phyloP scores from a whole-genome alignment of 1,140 invertebrate genomes.

The Neodiprion pinetum region DNA sequence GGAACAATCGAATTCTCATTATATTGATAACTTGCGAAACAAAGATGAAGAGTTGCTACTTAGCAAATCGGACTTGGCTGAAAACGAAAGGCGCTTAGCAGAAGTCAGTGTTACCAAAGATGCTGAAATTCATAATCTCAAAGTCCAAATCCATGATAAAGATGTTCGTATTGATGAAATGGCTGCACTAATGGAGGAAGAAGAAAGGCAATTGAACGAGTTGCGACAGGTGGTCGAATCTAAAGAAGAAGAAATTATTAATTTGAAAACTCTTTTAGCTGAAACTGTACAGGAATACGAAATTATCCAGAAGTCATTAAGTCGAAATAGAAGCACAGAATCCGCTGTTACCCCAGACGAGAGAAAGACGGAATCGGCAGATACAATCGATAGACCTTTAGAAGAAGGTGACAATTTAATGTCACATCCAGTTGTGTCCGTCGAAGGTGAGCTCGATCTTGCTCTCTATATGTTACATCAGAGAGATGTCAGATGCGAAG shows the following conservation, averaged over 20 bases:
- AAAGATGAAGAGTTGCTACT: slow-evolving; percentile 35
- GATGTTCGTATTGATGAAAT: slow-evolving; percentile 60
- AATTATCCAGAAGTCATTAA: slow-evolving; percentile 44
- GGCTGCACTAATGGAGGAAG: slow-evolving; percentile 61
- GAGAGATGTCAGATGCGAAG: slow-evolving; percentile 86
- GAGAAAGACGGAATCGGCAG: slow-evolving; percentile 26
- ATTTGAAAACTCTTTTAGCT: slow-evolving; percentile 69
- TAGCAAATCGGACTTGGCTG: slow-evolving; percentile 24
- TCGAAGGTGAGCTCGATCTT: slow-evolving; percentile 74
- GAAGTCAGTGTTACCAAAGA: slow-evolving; percentile 52
- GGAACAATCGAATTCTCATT: slow-evolving; percentile 25
- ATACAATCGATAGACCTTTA: slow-evolving; percentile 6
- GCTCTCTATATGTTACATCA: slow-evolving; percentile 87
- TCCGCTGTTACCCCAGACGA: slow-evolving; percentile 16
- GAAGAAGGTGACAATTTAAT: slow-evolving; percentile 25
- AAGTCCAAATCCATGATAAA: slow-evolving; percentile 46
- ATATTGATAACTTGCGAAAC: slow-evolving; percentile 24
- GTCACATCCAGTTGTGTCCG: background rate
- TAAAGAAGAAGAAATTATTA: slow-evolving; percentile 73
- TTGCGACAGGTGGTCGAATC: slow-evolving; percentile 66
- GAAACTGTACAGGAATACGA: slow-evolving; percentile 67
- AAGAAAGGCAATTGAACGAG: slow-evolving; percentile 59
- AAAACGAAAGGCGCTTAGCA: slow-evolving; percentile 45
- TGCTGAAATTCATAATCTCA: slow-evolving; percentile 48
- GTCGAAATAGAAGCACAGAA: slow-evolving; percentile 35